These are phyloP conservation scores for Drosophila tripunctata DNA, from an alignment of 2,888 invertebrate genomes.

Conservation along the genomic window DNA sequence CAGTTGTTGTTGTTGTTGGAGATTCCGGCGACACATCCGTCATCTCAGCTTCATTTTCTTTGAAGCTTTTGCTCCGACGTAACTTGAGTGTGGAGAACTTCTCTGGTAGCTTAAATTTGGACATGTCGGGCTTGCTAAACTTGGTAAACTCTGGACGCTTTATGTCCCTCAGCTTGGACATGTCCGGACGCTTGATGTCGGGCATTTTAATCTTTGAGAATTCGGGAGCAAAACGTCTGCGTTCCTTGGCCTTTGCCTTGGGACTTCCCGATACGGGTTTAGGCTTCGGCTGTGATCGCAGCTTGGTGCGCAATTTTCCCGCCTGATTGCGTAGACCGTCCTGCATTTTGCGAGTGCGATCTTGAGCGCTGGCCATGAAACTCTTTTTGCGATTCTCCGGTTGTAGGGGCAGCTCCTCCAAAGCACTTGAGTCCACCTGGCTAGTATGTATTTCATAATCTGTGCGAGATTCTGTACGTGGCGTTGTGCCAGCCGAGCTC, in stretches of 20 bases:
- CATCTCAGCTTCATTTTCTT: constrained; percentile 75
- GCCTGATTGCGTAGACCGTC: constrained; percentile 89
- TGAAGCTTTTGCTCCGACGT: constrained; percentile 84
- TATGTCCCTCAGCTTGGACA: constrained; percentile 84
- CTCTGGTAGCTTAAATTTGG: constrained; percentile 87
- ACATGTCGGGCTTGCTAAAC: constrained; percentile 86
- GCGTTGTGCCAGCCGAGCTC: constrained; percentile 85
- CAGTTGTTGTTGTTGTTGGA: constrained; percentile 28
- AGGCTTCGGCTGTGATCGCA: constrained; percentile 85
- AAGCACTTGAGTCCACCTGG: constrained; percentile 88
- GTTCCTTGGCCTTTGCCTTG: constrained; percentile 80
- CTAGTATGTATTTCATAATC: constrained; percentile 88
- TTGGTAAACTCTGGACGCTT: constrained; percentile 84
- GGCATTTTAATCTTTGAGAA: constrained; percentile 84
- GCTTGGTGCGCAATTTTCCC: constrained; percentile 88
- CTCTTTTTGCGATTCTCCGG: constrained; percentile 86
- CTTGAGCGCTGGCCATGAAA: constrained; percentile 85
- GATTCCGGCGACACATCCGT: constrained; percentile 55
- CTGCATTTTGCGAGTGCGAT: constrained; percentile 86
- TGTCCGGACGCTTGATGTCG: constrained; percentile 84
- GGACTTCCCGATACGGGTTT: constrained; percentile 81
- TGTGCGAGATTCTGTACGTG: constrained; percentile 86
- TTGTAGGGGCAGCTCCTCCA: constrained; percentile 87
- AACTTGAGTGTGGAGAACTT: constrained; percentile 87
- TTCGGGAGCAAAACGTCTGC: constrained; percentile 82